phyloP scores from a whole-genome alignment of 2,113 vertebrate genomes.

The Antennarius striatus region DNA sequence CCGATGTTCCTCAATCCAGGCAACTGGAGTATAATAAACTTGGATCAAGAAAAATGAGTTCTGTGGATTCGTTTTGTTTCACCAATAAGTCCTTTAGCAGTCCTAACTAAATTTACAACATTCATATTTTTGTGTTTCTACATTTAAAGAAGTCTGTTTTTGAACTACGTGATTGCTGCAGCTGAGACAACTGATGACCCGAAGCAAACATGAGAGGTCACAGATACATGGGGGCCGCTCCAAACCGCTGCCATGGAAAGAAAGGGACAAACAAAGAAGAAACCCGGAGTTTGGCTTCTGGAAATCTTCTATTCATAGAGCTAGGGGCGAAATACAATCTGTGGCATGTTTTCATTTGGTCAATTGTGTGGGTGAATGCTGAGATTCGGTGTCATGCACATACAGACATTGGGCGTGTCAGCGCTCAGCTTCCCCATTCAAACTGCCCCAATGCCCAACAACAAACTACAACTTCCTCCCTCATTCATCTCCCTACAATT shows the following conservation, averaged over 20 bases:
- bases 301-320: conserved; percentile 56
- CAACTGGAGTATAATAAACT: neutral
- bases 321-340: conserved; percentile 50
- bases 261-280: conserved; percentile 29
- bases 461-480: conserved; percentile 68
- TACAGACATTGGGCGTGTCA: conserved; percentile 57
- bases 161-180: conserved; percentile 43
- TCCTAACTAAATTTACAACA: too few species aligned
- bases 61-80: neutral
- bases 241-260: conserved; percentile 35
- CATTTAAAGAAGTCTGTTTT: conserved; percentile 28
- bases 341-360: conserved; percentile 62
- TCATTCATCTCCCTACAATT: conserved; percentile 66
- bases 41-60: neutral
- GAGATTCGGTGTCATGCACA: conserved; percentile 68
- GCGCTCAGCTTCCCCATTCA: conserved; percentile 47
- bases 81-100: neutral
- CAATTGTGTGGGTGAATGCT: conserved; percentile 65
- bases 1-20: too few species aligned
- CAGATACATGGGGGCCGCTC: conserved; percentile 33
- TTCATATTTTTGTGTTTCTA: conserved; percentile 16
- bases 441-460: conserved; percentile 39
- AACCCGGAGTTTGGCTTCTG: conserved; percentile 39
- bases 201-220: conserved; percentile 50
- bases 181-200: conserved; percentile 51